A percentile compares a stretch with the other conserved stretches of the same genome.
Conservation (phyloP, 2,797 vertebrate genomes). For the Lepilemur septentrionalis region DNA sequence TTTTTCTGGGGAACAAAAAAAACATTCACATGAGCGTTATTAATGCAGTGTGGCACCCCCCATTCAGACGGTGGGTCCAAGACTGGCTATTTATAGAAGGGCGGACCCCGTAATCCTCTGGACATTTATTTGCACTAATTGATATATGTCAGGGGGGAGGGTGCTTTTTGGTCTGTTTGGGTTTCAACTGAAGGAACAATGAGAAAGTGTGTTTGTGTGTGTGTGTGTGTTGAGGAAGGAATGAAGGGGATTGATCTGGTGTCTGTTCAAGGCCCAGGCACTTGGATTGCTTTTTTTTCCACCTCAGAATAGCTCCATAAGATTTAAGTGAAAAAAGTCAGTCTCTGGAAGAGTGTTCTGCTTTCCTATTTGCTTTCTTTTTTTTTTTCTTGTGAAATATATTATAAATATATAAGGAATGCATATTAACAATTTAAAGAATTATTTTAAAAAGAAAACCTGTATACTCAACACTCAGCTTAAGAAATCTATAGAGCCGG, state of each 20-base stretch:
- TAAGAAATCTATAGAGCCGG: not conserved
- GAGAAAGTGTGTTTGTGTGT: not conserved
- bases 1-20: not conserved
- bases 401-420: not conserved
- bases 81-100: not conserved
- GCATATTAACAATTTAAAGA: not conserved
- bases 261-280: not conserved
- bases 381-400: not conserved
- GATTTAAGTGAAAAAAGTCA: not conserved
- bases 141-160: not conserved
- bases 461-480: not conserved
- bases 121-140: not conserved
- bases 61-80: not conserved
- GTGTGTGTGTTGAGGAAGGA: not conserved
- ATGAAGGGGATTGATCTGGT: not conserved
- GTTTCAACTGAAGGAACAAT: not conserved
- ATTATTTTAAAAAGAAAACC: not conserved
- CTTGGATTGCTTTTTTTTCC: not conserved
- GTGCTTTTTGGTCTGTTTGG: not conserved
- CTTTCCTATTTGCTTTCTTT: not conserved
- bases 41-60: not conserved
- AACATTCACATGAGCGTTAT: not conserved
- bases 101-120: not conserved
- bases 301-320: not conserved
- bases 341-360: not conserved